Evolutionary conservation across 2,113 vertebrate species (phyloP), one percentile per base, ranked within the genome.

Genomic region (Chrysochloris asiatica): DNA sequence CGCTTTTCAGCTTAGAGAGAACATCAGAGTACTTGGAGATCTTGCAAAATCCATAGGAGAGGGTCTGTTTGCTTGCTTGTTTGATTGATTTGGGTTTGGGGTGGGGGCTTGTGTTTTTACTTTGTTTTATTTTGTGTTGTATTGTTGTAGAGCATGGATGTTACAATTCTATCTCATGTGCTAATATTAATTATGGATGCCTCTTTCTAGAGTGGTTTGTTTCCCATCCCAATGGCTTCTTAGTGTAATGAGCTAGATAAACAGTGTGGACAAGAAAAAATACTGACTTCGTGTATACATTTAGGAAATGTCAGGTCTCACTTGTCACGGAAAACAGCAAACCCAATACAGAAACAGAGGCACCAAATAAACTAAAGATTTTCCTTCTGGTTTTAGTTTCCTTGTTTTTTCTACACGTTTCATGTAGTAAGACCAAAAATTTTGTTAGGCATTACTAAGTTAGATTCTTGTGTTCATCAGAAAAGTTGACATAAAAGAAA

Each of bases 231-330:
- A 26, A 0, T 28, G 13, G 26, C 48, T 82, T 88, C 38, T 87
- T 76, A 81, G 72, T 47, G 28, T 56, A 50, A 76, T 79, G 22
- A 87, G 65, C 48, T 22, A 88, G 47, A 86, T 86, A 72, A 87
- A 82, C 8, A 73, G 41, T 69, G 73, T 59, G 16, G 24, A 3
- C 22, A 65, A 93, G 47, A 93, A 86, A 89, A 63, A 76, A 84
- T 81, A 82, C 26, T 67, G 43, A 63, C 85, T 22, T 75, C 59
- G 24, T 26, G 6, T 30, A 91, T 45, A 48, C 4, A 47, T 43
- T 95, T 28, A 88, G 54, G n/a, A 85, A 92, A 90, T 78, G n/a
- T 48, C 89, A 89, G 76, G n/a, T 78, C 85, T 38, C n/a, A 36
- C 52, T 77, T 61, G 28, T 59, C 71, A 72, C 26, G 54, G 43